Conservation (phyloP, 2,113 vertebrate genomes). For the Barbus barbus region DNA sequence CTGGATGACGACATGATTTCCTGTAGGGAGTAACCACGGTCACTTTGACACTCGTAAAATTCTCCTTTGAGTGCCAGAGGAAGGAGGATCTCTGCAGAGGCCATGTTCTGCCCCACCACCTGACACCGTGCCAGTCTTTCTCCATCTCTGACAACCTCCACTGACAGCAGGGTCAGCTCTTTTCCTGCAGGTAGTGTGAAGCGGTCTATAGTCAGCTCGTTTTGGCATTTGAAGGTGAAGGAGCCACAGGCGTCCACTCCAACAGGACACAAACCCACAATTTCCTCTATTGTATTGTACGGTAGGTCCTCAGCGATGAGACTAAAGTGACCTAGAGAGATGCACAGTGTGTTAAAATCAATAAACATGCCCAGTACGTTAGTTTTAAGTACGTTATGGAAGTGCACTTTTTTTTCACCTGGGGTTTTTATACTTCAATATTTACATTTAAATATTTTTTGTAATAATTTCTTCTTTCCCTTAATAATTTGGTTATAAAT, state of each 20-base stretch:
- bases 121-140: conserved; percentile 67
- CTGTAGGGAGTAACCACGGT: conserved; percentile 66
- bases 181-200: conserved; percentile 59
- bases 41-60: conserved; percentile 63
- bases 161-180: conserved; percentile 65
- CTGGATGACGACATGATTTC: conserved; percentile 71
- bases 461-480: too few species aligned
- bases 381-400: too few species aligned
- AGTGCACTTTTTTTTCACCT: too few species aligned
- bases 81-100: conserved; percentile 57
- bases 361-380: not conserved
- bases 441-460: too few species aligned
- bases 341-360: not conserved
- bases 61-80: conserved; percentile 67
- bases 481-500: too few species aligned
- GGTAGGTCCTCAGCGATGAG: conserved; percentile 62
- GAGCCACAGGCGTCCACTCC: conserved; percentile 60
- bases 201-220: conserved; percentile 62
- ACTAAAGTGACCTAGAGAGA: conserved; percentile 77
- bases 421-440: too few species aligned
- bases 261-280: conserved; percentile 64
- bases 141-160: conserved; percentile 40
- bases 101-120: conserved; percentile 47
- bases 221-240: conserved; percentile 69
- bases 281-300: conserved; percentile 67